Conservation (phyloP, 2,797 vertebrate genomes). For the Brachyrhaphis roseni region DNA sequence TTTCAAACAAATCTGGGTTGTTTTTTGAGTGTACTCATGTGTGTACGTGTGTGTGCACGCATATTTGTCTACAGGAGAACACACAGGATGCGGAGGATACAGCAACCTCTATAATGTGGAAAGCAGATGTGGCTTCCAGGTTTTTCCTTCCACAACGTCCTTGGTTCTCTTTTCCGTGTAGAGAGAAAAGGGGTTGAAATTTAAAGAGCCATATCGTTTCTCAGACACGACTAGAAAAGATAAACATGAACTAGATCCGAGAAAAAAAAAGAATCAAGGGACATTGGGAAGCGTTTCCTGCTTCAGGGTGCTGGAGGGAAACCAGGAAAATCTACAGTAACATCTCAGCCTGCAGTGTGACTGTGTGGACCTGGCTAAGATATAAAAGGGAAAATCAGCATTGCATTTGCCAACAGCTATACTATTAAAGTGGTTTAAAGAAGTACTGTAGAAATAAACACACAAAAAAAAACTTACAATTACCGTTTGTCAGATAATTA, state of each 20-base stretch:
- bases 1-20: slow-evolving; percentile 10
- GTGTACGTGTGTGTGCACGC: background rate
- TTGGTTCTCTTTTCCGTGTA: slow-evolving; percentile 7
- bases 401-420: slow-evolving; percentile 34
- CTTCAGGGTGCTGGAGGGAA: slow-evolving; percentile 34
- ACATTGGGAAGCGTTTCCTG: slow-evolving; percentile 32
- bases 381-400: slow-evolving; percentile 32
- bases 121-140: slow-evolving; percentile 61
- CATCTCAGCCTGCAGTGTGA: slow-evolving; percentile 34
- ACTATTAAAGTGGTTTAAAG: slow-evolving; percentile 15
- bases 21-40: background rate
- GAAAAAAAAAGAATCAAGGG: background rate
- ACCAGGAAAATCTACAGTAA: slow-evolving; percentile 43
- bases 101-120: slow-evolving; percentile 59
- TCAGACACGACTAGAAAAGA: slow-evolving; percentile 21
- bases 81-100: slow-evolving; percentile 51
- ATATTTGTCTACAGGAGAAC: background rate
- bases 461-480: background rate
- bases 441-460: slow-evolving; percentile 15
- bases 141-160: background rate
- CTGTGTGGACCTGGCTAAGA: slow-evolving; percentile 23
- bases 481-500: slow-evolving; percentile 27
- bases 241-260: slow-evolving; percentile 17
- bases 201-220: background rate
- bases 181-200: background rate